Base-by-base conservation (phyloP, 2,113 vertebrate genomes). In the Microcebus murinus region DNA sequence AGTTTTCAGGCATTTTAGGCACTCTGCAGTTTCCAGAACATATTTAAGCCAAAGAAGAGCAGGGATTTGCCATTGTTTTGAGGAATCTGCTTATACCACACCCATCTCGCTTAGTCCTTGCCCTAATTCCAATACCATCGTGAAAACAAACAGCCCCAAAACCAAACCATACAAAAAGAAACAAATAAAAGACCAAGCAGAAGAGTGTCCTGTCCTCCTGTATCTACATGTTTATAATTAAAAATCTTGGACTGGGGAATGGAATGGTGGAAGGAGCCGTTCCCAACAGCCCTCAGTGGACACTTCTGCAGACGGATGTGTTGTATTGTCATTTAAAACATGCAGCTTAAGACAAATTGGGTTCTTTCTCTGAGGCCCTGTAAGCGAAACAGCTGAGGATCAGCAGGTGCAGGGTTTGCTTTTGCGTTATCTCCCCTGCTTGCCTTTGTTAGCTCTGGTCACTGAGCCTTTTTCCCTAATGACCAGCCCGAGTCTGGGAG, bases 381-480 rank as follows among this genome's bases (percentile, higher is more conserved):
- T 92, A 95, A 90, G 76, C 48, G 88, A 96, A 95, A 94, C 96
- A 95, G 95, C 96, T 98, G 97, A 90, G 91, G 93, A 97, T 84
- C 90, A 96, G 96, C 93, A 97, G 98, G 98, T 95, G 98, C 94
- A 96, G 91, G 48, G 2, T 48, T 76, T 63, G 10, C 29, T 63
- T 11, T 21, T 85, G 48, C 59, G 68, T 89, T 79, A 92, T 98
- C 97, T 96, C 92, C 52, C 48, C 84, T 90, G 97, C 95, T 85
- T 89, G 92, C 36, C 80, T 89, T 96, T 96, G 81, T 83, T 77
- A 90, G 96, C 89, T 23, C 48, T 65, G 80, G 71, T 91, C 97
- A 89, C 70, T 61, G 59, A 90, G 96, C 71, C 95, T 92, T 68
- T 97, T 94, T 74, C 86, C 42, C 48, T n/a, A 82, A 87, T 2